Evolutionary conservation across 2,113 vertebrate species (phyloP), one percentile per base, ranked within the genome.

Genomic region (Genyomyrus donnyi): DNA sequence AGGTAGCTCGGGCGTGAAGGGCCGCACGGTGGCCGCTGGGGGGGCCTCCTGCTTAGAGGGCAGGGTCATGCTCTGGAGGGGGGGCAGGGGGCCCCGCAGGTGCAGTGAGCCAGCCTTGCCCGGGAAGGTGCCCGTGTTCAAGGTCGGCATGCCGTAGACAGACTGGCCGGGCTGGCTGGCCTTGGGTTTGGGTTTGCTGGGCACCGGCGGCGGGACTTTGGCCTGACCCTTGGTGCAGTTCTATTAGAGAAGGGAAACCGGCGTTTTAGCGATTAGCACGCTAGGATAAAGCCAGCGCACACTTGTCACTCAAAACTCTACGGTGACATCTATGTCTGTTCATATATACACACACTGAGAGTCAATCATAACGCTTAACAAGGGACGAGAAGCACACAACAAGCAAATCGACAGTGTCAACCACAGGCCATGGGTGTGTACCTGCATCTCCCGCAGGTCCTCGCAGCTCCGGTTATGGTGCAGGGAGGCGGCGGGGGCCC

Each of bases 381-480:
- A 35, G 66, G 4, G 13, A 15, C 1, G 13, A 35, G 27, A 74
- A 74, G 70, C 70, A 77, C 11, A 27, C 9, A 35, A 11, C 1
- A 8, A 46, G 39, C 80, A 24, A 46, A 19, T 42, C 0, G 21
- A 85, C 80, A 48, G 42, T 24, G 19, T 35, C 70, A 17, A 2
- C 42, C 35, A 10, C 17, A 39, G 45, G 24, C 21, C 13, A 6
- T 0, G 39, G 39, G 42, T 3, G 42, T 0, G 88, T 93, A 99
- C 98, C 97, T 98, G 97, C 27, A 96, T 95, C 24, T 99, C 98
- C 74, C 97, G 92, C 85, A 98, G 96, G 91, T 99, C 98, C 90
- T 99, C 98, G 0, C 97, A 99, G 95, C 98, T 99, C 95, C 98
- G 98, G 94, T 99, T 99, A 85, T 98, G 99, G 77, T 97, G 95